Evolutionary conservation across 2,888 invertebrate species (phyloP).

Genomic region (Agriopis leucophaearia): DNA sequence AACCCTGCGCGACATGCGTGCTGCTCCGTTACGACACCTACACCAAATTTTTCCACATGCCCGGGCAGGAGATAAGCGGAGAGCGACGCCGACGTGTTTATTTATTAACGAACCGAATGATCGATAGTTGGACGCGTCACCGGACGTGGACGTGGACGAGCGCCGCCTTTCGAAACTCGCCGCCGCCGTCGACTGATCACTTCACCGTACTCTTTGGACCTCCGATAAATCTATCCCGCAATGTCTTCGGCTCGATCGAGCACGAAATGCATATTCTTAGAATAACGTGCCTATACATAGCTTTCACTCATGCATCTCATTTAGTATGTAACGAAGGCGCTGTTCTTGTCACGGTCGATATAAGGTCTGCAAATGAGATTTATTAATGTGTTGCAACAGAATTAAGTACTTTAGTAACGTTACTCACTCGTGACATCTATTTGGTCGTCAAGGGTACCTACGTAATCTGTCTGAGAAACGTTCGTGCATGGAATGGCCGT

Average conservation of each 20-base stretch:
- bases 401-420: constrained; percentile 16
- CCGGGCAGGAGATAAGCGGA: constrained; percentile 84
- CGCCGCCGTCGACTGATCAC: constrained; percentile 61
- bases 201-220: constrained; percentile 61
- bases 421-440: constrained; percentile 10
- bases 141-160: constrained; percentile 80
- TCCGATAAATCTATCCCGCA: constrained; percentile 65
- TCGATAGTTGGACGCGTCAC: constrained; percentile 86
- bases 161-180: constrained; percentile 81
- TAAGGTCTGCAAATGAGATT: constrained; percentile 25
- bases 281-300: constrained; percentile 37
- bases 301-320: constrained; percentile 48
- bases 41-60: constrained; percentile 86
- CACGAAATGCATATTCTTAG: constrained; percentile 60
- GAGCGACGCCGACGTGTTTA: constrained; percentile 84
- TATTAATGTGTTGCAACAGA: constrained; percentile 23
- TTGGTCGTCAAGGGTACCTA: constrained; percentile 31
- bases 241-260: constrained; percentile 64
- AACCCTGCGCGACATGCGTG: constrained; percentile 80
- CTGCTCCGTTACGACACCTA: constrained; percentile 85
- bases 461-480: constrained; percentile 61
- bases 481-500: constrained; percentile 69
- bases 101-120: constrained; percentile 87
- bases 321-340: constrained; percentile 34
- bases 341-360: constrained; percentile 36